Evolutionary conservation across 1,140 invertebrate species (phyloP), one percentile per base, ranked within the genome.

Genomic region (Meloidogyne exigua): DNA sequence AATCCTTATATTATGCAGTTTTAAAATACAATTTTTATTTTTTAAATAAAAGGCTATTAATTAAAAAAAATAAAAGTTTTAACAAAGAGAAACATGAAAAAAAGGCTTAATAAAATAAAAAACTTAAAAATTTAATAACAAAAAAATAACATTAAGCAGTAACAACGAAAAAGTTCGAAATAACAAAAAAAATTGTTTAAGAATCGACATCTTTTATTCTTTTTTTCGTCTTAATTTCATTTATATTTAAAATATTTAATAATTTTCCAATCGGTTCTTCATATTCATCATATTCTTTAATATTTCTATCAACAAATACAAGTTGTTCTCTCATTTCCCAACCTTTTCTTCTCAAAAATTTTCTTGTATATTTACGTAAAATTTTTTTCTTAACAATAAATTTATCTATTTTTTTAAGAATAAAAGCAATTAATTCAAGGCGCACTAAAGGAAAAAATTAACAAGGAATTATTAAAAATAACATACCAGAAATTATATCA

Each of bases 251-350:
- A 21, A 57, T 57, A 57, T 57, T 57, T 57, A 57, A 57, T 57
- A 57, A 57, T 57, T 57, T 57, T 57, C 49, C 49, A 57, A 57
- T 57, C 3, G 49, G 49, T 57, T 57, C 49, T 57, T 57, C 49
- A 57, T 57, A 57, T n/a, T 57, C 49, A 7, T 57, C 49, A 57
- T n/a, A 57, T 9, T 57, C n/a, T n/a, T 57, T n/a, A 9, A 57
- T n/a, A 57, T 57, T n/a, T 57, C 4, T 66, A 65, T 73, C 72
- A 62, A 73, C 72, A 62, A 73, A 36, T 65, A 73, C 72, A 64
- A 73, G 2, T 23, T 62, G 72, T 64, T 73, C 57, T n/a, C 72
- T 62, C 21, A 39, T 62, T 23, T 25, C 21, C 72, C 72, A 73
- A 23, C 49, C 72, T 36, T 62, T 23, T 42, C 28, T 57, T 62